Conservation (phyloP, 2,113 vertebrate species). For the Lagenorhynchus albirostris region DNA sequence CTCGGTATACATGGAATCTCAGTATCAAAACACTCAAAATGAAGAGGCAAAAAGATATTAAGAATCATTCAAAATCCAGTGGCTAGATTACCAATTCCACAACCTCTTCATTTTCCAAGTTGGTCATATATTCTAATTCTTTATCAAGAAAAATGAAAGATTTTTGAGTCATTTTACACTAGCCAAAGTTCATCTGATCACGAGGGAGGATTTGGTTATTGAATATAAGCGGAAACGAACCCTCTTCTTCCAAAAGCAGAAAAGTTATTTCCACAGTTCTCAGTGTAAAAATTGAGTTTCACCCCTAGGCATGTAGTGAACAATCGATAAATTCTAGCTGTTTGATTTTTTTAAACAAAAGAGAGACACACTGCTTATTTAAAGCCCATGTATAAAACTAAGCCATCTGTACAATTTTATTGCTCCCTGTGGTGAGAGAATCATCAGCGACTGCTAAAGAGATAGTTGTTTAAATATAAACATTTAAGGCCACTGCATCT, state of each 20-base stretch:
- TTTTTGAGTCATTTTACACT: not conserved
- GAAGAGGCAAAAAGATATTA: not conserved
- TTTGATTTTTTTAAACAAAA: not conserved
- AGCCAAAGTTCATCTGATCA: not conserved
- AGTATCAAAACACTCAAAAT: not conserved
- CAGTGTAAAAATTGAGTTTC: not conserved
- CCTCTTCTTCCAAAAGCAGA: not conserved
- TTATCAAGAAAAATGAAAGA: not conserved
- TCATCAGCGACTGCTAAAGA: slow-evolving; percentile 4
- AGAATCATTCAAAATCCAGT: not conserved
- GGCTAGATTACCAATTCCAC: not conserved
- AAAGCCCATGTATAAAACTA: slow-evolving; percentile 37
- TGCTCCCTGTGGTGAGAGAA: not conserved
- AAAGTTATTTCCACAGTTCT: not conserved
- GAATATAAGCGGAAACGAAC: not conserved
- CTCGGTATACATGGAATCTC: not conserved
- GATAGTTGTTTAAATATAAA: slow-evolving; percentile 47
- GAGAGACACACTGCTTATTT: slow-evolving; percentile 37
- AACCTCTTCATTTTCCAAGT: not conserved
- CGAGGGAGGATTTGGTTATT: not conserved
- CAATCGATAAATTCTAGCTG: slow-evolving; percentile 38
- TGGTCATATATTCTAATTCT: not conserved
- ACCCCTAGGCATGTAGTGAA: not conserved
- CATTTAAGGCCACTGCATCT: slow-evolving; percentile 6
- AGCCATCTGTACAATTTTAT: slow-evolving; percentile 40